Percentiles rank a stretch among this genome's conserved stretches.
Conservation (phyloP, 2,888 invertebrate genomes). For the Rhodophaea formosa region DNA sequence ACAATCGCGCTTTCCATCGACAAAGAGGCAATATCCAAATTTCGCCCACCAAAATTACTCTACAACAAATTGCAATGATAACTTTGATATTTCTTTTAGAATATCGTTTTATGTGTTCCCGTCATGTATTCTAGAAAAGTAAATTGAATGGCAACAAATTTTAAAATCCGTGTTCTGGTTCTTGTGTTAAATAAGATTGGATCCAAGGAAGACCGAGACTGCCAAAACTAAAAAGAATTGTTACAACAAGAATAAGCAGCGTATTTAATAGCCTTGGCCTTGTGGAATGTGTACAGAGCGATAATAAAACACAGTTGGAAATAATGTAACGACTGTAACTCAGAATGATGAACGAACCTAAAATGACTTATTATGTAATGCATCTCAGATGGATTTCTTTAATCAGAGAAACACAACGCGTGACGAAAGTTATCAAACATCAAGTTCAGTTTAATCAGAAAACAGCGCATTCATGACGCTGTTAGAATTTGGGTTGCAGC, state of each 20-base stretch:
- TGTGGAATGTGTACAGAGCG: conserved; percentile 49
- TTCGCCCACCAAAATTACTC: conserved; percentile 36
- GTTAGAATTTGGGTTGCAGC: conserved; percentile 42
- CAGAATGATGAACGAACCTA: conserved; percentile 19
- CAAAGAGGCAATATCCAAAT: conserved; percentile 53
- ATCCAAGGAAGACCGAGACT: background rate
- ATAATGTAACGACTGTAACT: conserved; percentile 39
- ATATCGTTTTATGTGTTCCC: background rate
- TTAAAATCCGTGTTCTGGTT: background rate
- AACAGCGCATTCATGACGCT: conserved; percentile 27
- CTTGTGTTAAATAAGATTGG: background rate
- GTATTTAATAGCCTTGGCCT: conserved; percentile 62
- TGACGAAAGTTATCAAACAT: conserved; percentile 17
- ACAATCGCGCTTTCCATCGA: conserved; percentile 58
- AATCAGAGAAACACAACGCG: background rate
- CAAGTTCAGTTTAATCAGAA: conserved; percentile 26
- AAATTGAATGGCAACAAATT: background rate
- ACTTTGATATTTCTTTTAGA: background rate
- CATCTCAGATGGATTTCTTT: conserved; percentile 1
- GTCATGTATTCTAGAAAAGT: background rate
- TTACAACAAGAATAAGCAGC: conserved; percentile 43
- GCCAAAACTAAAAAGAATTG: conserved; percentile 29
- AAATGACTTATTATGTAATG: conserved; percentile 23
- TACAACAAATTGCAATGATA: background rate
- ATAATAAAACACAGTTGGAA: conserved; percentile 60